Evolutionary conservation across 2,797 vertebrate species (phyloP), one percentile per base, ranked within the genome.

Genomic region (Trematomus bernacchii): DNA sequence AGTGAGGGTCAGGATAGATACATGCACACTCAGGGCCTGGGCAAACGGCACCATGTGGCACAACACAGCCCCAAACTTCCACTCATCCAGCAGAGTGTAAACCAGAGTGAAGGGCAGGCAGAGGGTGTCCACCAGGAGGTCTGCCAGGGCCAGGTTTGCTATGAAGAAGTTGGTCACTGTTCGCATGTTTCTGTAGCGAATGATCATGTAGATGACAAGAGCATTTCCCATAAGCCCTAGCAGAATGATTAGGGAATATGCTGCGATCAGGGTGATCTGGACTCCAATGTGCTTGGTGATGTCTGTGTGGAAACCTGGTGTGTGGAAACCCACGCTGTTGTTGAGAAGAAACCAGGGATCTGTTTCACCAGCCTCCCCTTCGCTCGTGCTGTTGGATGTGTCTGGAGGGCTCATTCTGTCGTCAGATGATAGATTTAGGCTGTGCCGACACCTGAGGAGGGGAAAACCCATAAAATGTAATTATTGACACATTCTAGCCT

Each of bases 151-250:
- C 87, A 98, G 90, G 91, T 98, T 98, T 33, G 97, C 97, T 23
- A 98, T 98, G 92, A 98, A 98, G 90, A 96, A 97, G 90, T 98
- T 98, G 76, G 97, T 98, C 53, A 98, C 97, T 0, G 97, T 98
- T 71, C 96, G 95, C 97, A 98, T 98, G 83, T 95, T 97, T 78
- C 93, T 95, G 90, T 96, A 97, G 71, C 94, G 96, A 75, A 97
- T 84, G 40, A 98, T 97, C 93, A 96, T 97, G 84, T 97, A 97
- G 83, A 98, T 95, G 42, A 98, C 97, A 8, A 98, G 90, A 18
- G 96, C 91, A 59, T 98, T 98, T 1, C 97, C 97, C 0, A 97
- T 73, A 76, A 98, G 94, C 4, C 97, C 97, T 71, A 97, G 91
- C 59, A 97, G 90, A 71, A 98, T 97, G 86, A 98, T 98, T 2